Percentiles rank a stretch among this genome's conserved stretches.
Conservation (phyloP, 2,888 invertebrate genomes). For the Lochmaea capreae region DNA sequence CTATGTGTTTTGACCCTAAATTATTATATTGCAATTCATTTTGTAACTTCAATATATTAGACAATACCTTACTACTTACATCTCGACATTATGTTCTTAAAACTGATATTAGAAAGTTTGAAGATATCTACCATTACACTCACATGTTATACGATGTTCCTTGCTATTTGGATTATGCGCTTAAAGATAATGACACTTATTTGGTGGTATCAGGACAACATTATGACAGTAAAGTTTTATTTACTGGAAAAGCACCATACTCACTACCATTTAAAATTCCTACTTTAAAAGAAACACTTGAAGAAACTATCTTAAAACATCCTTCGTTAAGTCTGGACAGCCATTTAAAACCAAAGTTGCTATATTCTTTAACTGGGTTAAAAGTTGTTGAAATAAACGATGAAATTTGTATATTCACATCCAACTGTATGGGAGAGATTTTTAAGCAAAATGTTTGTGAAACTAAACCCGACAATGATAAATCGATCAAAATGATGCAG, state of each 20-base stretch:
- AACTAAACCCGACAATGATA: constrained; percentile 16
- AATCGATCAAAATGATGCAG: constrained; percentile 37
- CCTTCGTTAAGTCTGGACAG: constrained; percentile 43
- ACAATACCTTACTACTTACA: constrained; percentile 42
- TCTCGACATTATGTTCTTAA: constrained; percentile 51
- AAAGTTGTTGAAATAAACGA: constrained; percentile 47
- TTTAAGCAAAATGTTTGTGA: constrained; percentile 49
- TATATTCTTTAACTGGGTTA: constrained; percentile 48
- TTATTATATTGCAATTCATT: constrained; percentile 49
- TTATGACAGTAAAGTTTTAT: constrained; percentile 49
- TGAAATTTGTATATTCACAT: constrained; percentile 45
- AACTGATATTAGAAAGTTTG: constrained; percentile 45
- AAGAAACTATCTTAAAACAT: constrained; percentile 41
- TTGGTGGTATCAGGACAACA: constrained; percentile 49
- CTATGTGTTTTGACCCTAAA: constrained; percentile 45
- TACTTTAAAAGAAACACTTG: constrained; percentile 45
- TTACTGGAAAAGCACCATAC: constrained; percentile 47
- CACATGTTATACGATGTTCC: constrained; percentile 48
- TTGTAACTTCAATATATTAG: constrained; percentile 45
- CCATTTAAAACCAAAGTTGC: constrained; percentile 43
- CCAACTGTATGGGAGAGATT: constrained; percentile 51
- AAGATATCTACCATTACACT: constrained; percentile 43
- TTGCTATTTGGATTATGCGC: constrained; percentile 48
- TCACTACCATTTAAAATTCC: constrained; percentile 51
- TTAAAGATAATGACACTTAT: constrained; percentile 40